Conservation (phyloP, 2,888 invertebrate genomes). For the Polietes domitor region DNA sequence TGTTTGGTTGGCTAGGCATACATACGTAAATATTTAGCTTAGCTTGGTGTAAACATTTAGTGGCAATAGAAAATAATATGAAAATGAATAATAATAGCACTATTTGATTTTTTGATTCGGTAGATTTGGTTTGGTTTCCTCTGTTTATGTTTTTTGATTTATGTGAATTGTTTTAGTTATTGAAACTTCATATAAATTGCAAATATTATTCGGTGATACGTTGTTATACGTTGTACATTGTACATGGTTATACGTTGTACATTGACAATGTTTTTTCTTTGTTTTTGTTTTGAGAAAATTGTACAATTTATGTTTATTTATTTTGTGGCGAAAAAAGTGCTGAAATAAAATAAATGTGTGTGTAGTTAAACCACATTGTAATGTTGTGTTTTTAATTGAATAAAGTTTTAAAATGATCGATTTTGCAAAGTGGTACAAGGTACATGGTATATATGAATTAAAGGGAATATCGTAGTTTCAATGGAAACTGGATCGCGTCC, state of each 20-base stretch:
- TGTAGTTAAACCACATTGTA: not conserved
- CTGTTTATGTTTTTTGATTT: not conserved
- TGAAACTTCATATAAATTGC: not conserved
- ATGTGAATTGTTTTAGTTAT: not conserved
- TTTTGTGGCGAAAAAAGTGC: not conserved
- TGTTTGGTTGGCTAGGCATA: not conserved
- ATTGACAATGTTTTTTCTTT: not conserved
- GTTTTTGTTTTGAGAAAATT: not conserved
- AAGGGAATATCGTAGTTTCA: too few relatives aligned
- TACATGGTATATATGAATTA: too few relatives aligned
- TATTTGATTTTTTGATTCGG: conserved; percentile 12
- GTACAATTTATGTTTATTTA: not conserved
- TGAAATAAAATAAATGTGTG: not conserved
- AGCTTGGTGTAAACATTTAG: too few relatives aligned
- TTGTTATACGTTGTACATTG: not conserved
- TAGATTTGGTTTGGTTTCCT: not conserved
- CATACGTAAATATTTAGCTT: not conserved
- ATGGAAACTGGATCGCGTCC: too few relatives aligned
- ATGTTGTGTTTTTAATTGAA: too few relatives aligned
- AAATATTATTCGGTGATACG: not conserved
- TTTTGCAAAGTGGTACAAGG: too few relatives aligned
- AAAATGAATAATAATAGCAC: not conserved
- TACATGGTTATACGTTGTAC: not conserved
- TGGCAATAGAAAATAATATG: too few relatives aligned
- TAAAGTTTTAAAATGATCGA: too few relatives aligned